These are phyloP conservation scores for Galleria mellonella DNA, from an alignment of 1,140 invertebrate species.

Conservation along the genomic window DNA sequence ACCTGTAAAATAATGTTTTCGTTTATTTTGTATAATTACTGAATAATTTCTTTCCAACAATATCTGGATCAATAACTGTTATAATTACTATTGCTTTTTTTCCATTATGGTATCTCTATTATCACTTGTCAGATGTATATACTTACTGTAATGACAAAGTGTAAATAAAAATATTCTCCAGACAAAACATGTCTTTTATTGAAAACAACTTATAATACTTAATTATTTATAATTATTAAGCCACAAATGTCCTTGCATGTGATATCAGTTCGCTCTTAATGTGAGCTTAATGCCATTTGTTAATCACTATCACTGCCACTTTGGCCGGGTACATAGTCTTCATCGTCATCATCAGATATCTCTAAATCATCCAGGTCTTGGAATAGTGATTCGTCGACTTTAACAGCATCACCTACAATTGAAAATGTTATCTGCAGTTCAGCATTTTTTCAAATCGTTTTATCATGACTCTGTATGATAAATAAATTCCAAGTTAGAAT, in stretches of 20 bases:
- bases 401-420: slow-evolving; percentile 86
- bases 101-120: slow-evolving; percentile 10
- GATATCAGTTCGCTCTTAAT: slow-evolving; percentile 1
- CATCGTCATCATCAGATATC: slow-evolving; percentile 83
- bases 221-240: slow-evolving; percentile 10
- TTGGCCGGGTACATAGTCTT: slow-evolving; percentile 74
- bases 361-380: slow-evolving; percentile 95
- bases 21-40: no score
- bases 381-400: slow-evolving; percentile 95
- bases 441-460: no score
- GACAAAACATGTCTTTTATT: slow-evolving; percentile 43
- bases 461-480: no score
- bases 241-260: background rate
- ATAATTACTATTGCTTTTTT: slow-evolving; percentile 33
- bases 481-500: no score
- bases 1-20: no score
- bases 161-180: slow-evolving; percentile 69
- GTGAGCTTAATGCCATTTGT: slow-evolving; percentile 7
- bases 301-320: slow-evolving; percentile 67
- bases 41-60: background rate
- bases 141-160: slow-evolving; percentile 41
- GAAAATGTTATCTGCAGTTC: no score
- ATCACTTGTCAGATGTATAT: slow-evolving; percentile 47
- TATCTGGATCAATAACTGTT: slow-evolving; percentile 6
- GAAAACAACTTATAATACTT: slow-evolving; percentile 22